These are phyloP conservation scores for Minunthozetes semirufus DNA, from an alignment of 2,888 invertebrate species.

Conservation along the genomic window DNA sequence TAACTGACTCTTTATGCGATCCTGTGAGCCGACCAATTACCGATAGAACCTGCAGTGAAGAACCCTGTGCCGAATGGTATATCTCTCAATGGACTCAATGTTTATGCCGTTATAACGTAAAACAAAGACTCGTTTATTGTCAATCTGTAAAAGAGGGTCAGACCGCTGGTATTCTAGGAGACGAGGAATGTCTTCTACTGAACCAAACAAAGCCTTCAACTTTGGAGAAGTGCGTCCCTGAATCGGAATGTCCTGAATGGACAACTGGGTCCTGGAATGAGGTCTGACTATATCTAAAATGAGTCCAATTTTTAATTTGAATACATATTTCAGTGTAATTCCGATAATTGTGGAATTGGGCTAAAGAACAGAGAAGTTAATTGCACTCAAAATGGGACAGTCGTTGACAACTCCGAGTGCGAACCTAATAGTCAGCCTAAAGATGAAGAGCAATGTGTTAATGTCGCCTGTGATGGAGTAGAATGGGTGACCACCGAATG, in stretches of 20 bases:
- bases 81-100: slow-evolving; percentile 72
- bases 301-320: background rate
- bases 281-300: slow-evolving; percentile 29
- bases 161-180: slow-evolving; percentile 18
- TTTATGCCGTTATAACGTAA: slow-evolving; percentile 65
- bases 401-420: slow-evolving; percentile 59
- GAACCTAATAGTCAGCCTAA: slow-evolving; percentile 61
- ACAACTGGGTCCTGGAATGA: slow-evolving; percentile 76
- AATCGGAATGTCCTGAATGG: slow-evolving; percentile 74
- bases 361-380: slow-evolving; percentile 69
- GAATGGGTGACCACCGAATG: slow-evolving; percentile 52
- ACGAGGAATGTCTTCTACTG: slow-evolving; percentile 20
- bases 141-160: slow-evolving; percentile 44
- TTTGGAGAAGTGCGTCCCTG: slow-evolving; percentile 66
- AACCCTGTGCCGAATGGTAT: slow-evolving; percentile 74
- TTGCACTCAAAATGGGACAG: slow-evolving; percentile 61
- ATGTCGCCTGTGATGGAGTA: slow-evolving; percentile 75
- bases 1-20: slow-evolving; percentile 71
- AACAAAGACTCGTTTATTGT: slow-evolving; percentile 60
- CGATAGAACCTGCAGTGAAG: slow-evolving; percentile 64
- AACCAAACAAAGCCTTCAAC: slow-evolving; percentile 44
- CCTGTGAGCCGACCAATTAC: slow-evolving; percentile 63
- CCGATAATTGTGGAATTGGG: slow-evolving; percentile 84
- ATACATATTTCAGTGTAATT: slow-evolving; percentile 62
- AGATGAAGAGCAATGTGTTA: slow-evolving; percentile 60